A percentile compares a stretch with the other conserved stretches of the same genome.
These are phyloP conservation scores for Apotomis turbidana DNA, from an alignment of 2,888 invertebrate species.

Conservation along the genomic window DNA sequence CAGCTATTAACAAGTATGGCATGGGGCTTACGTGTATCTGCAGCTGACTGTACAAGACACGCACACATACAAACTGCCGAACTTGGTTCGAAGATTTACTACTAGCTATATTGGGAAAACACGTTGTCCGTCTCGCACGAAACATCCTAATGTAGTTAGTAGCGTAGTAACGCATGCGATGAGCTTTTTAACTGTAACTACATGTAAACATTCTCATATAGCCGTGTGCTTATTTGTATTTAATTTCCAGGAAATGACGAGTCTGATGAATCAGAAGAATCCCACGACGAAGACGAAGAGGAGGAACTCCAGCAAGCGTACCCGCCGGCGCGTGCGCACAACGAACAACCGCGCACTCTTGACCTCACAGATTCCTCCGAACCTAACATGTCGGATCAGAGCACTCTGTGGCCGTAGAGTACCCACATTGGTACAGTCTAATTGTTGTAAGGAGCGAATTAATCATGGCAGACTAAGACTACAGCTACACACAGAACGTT, in stretches of 20 bases:
- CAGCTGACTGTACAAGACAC: too few species aligned
- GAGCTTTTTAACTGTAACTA: not conserved
- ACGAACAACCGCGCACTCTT: constrained; percentile 63
- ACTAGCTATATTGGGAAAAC: too few species aligned
- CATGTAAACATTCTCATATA: not conserved
- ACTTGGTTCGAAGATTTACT: too few species aligned
- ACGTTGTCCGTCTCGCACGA: too few species aligned
- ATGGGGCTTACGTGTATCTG: too few species aligned
- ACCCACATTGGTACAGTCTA: constrained; percentile 56
- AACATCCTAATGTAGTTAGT: too few species aligned
- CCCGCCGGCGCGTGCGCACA: constrained; percentile 73
- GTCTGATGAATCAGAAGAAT: constrained; percentile 83
- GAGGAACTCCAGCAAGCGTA: constrained; percentile 77
- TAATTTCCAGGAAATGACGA: constrained; percentile 73
- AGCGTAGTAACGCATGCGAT: not conserved
- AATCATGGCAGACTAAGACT: not conserved
- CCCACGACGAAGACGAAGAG: constrained; percentile 84
- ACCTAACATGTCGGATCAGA: constrained; percentile 68
- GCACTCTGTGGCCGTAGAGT: constrained; percentile 55
- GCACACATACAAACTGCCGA: too few species aligned
- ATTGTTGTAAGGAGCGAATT: not conserved
- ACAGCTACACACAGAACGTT: not conserved
- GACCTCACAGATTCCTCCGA: constrained; percentile 71
- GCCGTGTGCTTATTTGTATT: not conserved
- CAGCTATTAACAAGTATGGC: too few species aligned